Evolutionary conservation across 2,113 vertebrate genomes (phyloP), one percentile per base, ranked within the genome.

Genomic region (Zingel zingel): DNA sequence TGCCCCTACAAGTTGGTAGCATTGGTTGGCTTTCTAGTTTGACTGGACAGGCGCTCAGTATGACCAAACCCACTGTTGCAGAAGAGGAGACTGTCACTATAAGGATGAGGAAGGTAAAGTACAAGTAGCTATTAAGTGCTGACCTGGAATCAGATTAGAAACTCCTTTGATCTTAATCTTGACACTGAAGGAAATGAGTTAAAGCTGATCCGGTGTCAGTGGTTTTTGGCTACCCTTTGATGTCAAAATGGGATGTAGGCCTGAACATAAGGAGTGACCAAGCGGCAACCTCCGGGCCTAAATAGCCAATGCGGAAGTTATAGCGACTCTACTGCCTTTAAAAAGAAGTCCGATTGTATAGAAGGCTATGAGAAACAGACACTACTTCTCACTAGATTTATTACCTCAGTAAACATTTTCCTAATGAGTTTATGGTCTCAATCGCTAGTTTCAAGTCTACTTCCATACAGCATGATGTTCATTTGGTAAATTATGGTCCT

Each of bases 151-250:
- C 81, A 79, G 90, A 93, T 91, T 90, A 90, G 74, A 64, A 86
- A 23, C 30, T 14, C 36, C 74, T 92, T 91, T 92, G 91, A 93
- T 93, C 88, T 78, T 86, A 88, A 91, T 91, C 86, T 84, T 68
- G 80, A 89, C 66, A 59, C 61, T 74, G 66, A 78, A 89, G 89
- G 87, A 89, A 91, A 93, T 85, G 79, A 89, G 87, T 70, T 83
- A 80, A 89, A 86, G 78, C 82, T 88, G 81, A 90, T 87, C 84
- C 78, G 47, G 85, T 87, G 91, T 92, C 85, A 67, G 86, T 72
- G 86, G 72, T 77, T 85, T 90, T 68, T 65, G 53, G 85, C 66
- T 18, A 66, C 48, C 56, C 88, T 91, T 93, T 93, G 88, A 92
- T 86, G 88, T 91, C 51, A 51, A 74, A 86, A 70, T 27, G 27